Percentiles rank a stretch among this genome's conserved stretches.
Conservation (phyloP, 1,140 invertebrate species). For the Aethina tumida region DNA sequence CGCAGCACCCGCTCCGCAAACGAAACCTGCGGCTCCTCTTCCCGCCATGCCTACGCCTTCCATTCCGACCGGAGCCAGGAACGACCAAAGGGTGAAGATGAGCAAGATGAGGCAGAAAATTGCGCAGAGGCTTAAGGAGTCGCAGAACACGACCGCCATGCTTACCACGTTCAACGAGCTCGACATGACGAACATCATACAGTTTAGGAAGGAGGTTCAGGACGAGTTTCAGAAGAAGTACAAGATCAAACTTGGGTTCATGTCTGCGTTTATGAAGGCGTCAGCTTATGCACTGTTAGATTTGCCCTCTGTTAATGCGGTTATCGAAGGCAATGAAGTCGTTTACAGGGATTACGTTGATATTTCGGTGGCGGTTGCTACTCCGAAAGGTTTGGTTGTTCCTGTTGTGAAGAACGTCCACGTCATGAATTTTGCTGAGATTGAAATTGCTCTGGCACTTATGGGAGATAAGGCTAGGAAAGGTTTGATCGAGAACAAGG, state of each 20-base stretch:
- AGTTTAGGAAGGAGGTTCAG: conserved; percentile 83
- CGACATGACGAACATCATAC: conserved; percentile 97
- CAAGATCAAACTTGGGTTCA: conserved; percentile 95
- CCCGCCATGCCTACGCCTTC: conserved; percentile 39
- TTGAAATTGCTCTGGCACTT: conserved; percentile 82
- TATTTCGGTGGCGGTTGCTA: conserved; percentile 98
- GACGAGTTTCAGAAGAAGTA: conserved; percentile 87
- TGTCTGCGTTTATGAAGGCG: conserved; percentile 97
- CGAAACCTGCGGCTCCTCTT: conserved; percentile 37
- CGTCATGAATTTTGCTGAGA: conserved; percentile 92
- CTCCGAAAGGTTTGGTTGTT: conserved; percentile 98
- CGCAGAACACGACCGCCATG: conserved; percentile 98
- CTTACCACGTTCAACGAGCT: conserved; percentile 99
- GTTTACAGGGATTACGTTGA: conserved; percentile 97
- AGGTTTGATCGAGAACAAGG: conserved; percentile 86
- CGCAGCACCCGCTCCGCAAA: conserved; percentile 31
- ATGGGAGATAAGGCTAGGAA: conserved; percentile 87
- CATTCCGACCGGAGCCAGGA: conserved; percentile 66
- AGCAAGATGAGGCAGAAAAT: conserved; percentile 95
- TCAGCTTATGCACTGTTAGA: conserved; percentile 88
- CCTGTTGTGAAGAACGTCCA: conserved; percentile 96
- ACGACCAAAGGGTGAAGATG: conserved; percentile 96
- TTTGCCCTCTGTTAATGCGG: conserved; percentile 95
- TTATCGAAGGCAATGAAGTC: conserved; percentile 95
- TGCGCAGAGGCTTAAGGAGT: conserved; percentile 92